Conservation (phyloP, 37 sponge, comb jelly and placozoan species). For the Mnemiopsis leidyi region DNA sequence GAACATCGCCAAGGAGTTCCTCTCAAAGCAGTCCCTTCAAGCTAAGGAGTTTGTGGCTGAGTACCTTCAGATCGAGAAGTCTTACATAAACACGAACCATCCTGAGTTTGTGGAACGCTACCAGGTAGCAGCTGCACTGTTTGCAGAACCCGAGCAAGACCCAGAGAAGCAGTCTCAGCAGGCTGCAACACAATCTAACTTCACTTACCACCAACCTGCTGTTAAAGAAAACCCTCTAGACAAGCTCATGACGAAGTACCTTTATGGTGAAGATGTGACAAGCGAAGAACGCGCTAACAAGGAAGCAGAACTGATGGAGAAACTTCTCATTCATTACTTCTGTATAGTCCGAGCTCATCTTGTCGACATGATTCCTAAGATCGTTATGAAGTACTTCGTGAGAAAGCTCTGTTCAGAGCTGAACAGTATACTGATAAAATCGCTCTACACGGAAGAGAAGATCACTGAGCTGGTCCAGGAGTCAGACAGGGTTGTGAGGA, state of each 20-base stretch:
- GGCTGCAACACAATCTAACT: background rate
- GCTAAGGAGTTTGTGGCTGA: conserved; percentile 85
- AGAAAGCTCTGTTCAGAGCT: conserved; percentile 77
- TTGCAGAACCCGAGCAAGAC: background rate
- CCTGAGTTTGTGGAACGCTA: conserved; percentile 84
- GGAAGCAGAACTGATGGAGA: conserved; percentile 69
- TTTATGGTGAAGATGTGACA: background rate
- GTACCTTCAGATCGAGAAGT: conserved; percentile 85
- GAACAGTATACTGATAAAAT: conserved; percentile 79
- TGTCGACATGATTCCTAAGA: conserved; percentile 84
- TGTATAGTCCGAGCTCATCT: conserved; percentile 87
- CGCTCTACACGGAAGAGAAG: conserved; percentile 76
- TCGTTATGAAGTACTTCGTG: conserved; percentile 93
- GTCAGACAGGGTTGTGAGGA: conserved; percentile 67
- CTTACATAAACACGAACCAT: conserved; percentile 98
- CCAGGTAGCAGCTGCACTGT: background rate
- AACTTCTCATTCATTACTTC: conserved; percentile 89
- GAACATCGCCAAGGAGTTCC: conserved; percentile 71
- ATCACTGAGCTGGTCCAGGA: conserved; percentile 80
- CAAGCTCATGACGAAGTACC: background rate
- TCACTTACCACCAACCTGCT: background rate
- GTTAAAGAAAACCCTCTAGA: background rate
- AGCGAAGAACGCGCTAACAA: background rate
- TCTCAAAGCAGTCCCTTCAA: conserved; percentile 72
- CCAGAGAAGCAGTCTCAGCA: background rate